Conservation (phyloP, 37 sponge, comb jelly and placozoan genomes). For the Cladorhizidae sp. region DNA sequence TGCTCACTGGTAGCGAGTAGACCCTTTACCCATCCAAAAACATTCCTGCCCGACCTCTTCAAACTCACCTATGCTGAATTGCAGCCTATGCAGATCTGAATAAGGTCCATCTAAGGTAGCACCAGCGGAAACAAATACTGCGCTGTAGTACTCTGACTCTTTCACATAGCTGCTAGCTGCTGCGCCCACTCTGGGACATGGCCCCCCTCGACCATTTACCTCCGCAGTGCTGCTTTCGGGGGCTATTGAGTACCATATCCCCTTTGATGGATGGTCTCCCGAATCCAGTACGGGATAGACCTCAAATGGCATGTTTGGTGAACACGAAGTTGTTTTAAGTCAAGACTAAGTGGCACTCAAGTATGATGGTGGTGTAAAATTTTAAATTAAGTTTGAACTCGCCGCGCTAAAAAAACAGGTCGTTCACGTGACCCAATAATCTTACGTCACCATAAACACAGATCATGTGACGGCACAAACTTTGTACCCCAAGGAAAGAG, state of each 20-base stretch:
- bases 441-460: too few species aligned
- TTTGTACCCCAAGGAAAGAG: too few species aligned
- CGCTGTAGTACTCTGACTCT: neutral
- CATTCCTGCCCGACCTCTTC: too few species aligned
- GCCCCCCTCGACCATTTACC: neutral
- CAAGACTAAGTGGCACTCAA: too few species aligned
- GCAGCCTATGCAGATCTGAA: slow-evolving; percentile 18
- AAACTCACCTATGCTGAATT: slow-evolving; percentile 22
- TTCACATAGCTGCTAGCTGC: slow-evolving; percentile 8
- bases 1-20: too few species aligned
- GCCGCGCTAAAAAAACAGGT: too few species aligned
- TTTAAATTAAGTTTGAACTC: too few species aligned
- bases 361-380: too few species aligned
- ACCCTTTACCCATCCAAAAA: too few species aligned
- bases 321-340: too few species aligned
- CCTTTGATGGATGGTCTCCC: slow-evolving; percentile 15
- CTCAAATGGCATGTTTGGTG: slow-evolving; percentile 19
- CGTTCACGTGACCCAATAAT: too few species aligned
- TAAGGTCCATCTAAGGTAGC: slow-evolving; percentile 35
- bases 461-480: too few species aligned
- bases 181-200: slow-evolving; percentile 27
- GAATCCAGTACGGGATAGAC: slow-evolving; percentile 36
- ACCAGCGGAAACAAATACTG: slow-evolving; percentile 20
- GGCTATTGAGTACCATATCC: slow-evolving; percentile 28
- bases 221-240: slow-evolving; percentile 8